Evolutionary conservation across 2,888 invertebrate genomes (phyloP).

Genomic region (Zonitis immaculata): DNA sequence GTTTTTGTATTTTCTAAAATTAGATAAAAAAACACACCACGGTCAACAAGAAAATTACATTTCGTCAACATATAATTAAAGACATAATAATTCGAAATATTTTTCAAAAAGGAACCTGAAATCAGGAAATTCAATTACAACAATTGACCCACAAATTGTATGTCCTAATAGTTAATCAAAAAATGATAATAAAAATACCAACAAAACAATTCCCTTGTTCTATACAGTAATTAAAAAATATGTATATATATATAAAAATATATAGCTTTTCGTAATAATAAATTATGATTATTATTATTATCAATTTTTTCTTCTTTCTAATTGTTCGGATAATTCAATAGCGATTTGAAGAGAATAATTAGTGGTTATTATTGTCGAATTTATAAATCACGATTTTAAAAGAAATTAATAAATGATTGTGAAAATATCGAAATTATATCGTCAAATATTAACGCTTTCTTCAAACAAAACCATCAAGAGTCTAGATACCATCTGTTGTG

Average conservation of each 20-base stretch:
- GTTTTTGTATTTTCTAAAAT: background rate
- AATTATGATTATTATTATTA: too few species aligned
- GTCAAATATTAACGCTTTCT: background rate
- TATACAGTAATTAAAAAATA: too few species aligned
- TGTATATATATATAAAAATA: too few species aligned
- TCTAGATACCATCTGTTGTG: background rate
- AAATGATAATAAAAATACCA: too few species aligned
- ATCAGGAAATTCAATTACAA: background rate
- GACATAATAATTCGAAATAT: background rate
- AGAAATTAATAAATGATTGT: background rate
- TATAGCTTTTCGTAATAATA: too few species aligned
- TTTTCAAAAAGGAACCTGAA: too few species aligned
- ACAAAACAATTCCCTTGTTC: background rate
- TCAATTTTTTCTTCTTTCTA: too few species aligned
- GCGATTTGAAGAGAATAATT: too few species aligned
- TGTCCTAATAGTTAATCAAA: too few species aligned
- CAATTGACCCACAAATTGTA: background rate
- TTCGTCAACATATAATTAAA: background rate
- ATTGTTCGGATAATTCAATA: too few species aligned
- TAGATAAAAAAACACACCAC: background rate
- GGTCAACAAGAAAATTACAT: background rate
- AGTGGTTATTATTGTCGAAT: too few species aligned
- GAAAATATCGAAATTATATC: background rate
- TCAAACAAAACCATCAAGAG: background rate
- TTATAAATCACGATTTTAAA: too few species aligned